Conservation (phyloP, 2,888 invertebrate species). For the Tetramorium bicarinatum region DNA sequence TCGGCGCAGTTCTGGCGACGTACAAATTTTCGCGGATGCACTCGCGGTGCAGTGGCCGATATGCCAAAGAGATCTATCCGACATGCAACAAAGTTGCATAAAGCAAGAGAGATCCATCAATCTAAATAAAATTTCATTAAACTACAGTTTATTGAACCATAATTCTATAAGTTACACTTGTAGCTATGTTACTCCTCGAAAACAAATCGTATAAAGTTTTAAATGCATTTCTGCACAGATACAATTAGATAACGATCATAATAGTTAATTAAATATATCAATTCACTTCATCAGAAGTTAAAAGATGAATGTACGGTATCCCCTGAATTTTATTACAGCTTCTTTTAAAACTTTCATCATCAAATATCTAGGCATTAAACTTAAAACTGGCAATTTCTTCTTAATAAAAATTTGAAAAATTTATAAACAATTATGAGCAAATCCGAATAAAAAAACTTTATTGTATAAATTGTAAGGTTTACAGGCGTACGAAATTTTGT, state of each 20-base stretch:
- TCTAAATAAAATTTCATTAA: slow-evolving; percentile 34
- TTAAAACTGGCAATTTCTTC: not conserved
- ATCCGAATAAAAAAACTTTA: not conserved
- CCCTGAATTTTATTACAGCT: not conserved
- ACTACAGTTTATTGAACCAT: slow-evolving; percentile 20
- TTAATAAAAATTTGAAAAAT: not conserved
- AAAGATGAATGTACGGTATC: not conserved
- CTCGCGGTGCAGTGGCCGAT: slow-evolving; percentile 44
- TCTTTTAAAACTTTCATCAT: not conserved
- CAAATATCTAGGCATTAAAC: not conserved
- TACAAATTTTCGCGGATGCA: slow-evolving; percentile 32
- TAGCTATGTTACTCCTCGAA: not conserved
- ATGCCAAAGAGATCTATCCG: slow-evolving; percentile 32
- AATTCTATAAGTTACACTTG: not conserved
- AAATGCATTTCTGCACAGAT: not conserved
- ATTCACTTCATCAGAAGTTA: not conserved
- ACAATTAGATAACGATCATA: not conserved
- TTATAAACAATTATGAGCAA: not conserved
- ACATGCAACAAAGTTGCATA: slow-evolving; percentile 52
- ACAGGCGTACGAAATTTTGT: not conserved
- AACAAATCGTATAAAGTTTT: not conserved
- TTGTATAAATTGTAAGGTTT: not conserved
- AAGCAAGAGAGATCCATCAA: slow-evolving; percentile 60
- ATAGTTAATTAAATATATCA: not conserved
- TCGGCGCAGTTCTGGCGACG: slow-evolving; percentile 19